Percentiles rank a stretch among this genome's conserved stretches.
These are phyloP conservation scores for Entomyzon cyanotis DNA, from an alignment of 2,113 vertebrate genomes.

Conservation along the genomic window DNA sequence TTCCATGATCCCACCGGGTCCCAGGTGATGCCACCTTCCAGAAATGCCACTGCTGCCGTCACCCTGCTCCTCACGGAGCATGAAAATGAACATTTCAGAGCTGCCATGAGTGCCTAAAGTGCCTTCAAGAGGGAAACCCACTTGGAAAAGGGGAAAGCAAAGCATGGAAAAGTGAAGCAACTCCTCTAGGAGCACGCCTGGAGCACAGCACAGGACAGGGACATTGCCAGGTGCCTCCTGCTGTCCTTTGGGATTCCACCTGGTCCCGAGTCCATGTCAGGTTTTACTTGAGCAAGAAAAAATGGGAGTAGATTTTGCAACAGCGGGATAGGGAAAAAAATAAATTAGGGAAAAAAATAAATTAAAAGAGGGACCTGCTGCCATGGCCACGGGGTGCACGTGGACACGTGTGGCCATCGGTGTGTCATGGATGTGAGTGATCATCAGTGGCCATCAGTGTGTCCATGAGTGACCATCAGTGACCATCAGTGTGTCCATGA, in stretches of 20 bases:
- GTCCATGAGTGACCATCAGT: not conserved
- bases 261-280: not conserved
- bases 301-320: not conserved
- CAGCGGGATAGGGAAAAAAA: not conserved
- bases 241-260: not conserved
- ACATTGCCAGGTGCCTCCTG: not conserved
- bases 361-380: accelerated
- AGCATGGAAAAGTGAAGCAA: not conserved
- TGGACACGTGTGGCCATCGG: accelerated
- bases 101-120: not conserved
- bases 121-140: accelerated
- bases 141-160: not conserved
- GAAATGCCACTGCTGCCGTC: not conserved
- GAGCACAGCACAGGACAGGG: too few relatives aligned
- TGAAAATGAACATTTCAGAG: not conserved
- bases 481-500: not conserved
- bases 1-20: accelerated
- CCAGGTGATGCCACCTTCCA: not conserved
- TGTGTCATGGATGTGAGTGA: too few relatives aligned
- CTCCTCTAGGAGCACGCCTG: accelerated
- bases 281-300: not conserved
- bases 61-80: accelerated
- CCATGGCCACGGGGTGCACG: accelerated
- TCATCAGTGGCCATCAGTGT: not conserved
- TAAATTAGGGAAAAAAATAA: too few relatives aligned